phyloP scores from a whole-genome alignment of 2,888 invertebrate genomes.

The Leptinotarsa rubiginosa region DNA sequence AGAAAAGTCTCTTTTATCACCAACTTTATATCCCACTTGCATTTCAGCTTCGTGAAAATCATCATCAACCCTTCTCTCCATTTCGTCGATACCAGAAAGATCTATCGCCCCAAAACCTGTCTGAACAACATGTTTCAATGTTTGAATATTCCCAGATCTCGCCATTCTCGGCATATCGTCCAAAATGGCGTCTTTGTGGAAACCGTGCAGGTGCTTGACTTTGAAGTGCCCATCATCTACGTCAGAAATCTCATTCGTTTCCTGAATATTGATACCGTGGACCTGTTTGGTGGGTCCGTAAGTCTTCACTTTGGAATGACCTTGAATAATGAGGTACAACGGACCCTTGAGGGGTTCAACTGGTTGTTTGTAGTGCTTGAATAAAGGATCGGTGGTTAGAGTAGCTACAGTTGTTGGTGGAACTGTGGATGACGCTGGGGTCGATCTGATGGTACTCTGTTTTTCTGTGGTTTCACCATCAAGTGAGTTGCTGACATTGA shows the following conservation, averaged over 20 bases:
- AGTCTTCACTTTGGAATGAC: slow-evolving; percentile 87
- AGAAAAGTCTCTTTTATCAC: slow-evolving; percentile 68
- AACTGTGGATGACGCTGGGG: slow-evolving; percentile 62
- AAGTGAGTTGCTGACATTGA: slow-evolving; percentile 35
- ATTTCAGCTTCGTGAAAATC: slow-evolving; percentile 70
- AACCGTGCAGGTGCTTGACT: slow-evolving; percentile 71
- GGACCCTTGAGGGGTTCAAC: slow-evolving; percentile 73
- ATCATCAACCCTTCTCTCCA: slow-evolving; percentile 37
- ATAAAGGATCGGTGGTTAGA: slow-evolving; percentile 72
- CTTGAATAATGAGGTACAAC: slow-evolving; percentile 84
- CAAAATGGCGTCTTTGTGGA: slow-evolving; percentile 49
- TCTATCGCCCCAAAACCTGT: slow-evolving; percentile 64
- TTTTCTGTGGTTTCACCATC: slow-evolving; percentile 39
- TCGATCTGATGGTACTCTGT: slow-evolving; percentile 36
- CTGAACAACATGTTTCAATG: slow-evolving; percentile 63
- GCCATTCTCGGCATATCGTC: slow-evolving; percentile 59
- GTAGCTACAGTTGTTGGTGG: slow-evolving; percentile 67
- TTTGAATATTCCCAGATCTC: slow-evolving; percentile 60
- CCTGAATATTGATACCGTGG: slow-evolving; percentile 66
- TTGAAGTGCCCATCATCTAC: slow-evolving; percentile 65
- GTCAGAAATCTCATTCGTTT: slow-evolving; percentile 70
- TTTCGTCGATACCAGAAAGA: slow-evolving; percentile 52
- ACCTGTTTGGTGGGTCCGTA: slow-evolving; percentile 75
- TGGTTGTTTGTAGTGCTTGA: slow-evolving; percentile 74
- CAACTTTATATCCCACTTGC: slow-evolving; percentile 71